Conservation (phyloP, 2,113 vertebrate genomes). For the Sylvia atricapilla region DNA sequence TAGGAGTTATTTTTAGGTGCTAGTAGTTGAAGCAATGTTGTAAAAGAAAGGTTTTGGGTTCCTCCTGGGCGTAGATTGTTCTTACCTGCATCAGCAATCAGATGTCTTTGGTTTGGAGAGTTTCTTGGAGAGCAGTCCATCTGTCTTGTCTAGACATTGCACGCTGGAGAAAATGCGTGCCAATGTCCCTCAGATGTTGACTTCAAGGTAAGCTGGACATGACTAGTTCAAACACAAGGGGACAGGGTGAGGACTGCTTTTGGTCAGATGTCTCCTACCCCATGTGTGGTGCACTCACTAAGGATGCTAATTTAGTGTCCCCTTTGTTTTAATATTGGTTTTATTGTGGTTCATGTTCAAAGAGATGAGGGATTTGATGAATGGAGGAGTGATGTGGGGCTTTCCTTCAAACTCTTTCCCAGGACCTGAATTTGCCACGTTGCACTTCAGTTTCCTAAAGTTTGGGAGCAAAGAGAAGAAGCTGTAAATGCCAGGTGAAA, state of each 20-base stretch:
- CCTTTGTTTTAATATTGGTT: background rate
- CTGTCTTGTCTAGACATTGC: background rate
- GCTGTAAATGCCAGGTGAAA: background rate
- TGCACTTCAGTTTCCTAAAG: background rate
- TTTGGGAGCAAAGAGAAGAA: background rate
- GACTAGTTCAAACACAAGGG: background rate
- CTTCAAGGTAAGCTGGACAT: background rate
- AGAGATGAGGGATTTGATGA: background rate
- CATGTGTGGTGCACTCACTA: background rate
- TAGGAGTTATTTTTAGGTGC: background rate
- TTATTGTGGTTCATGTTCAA: background rate
- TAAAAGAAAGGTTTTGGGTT: background rate
- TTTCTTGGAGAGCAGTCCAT: background rate
- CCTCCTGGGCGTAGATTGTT: background rate
- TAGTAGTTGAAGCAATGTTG: background rate
- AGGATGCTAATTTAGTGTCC: background rate
- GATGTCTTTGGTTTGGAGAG: background rate
- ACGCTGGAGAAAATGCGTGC: background rate
- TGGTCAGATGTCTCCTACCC: background rate
- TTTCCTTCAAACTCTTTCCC: background rate
- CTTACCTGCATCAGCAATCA: background rate
- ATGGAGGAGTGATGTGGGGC: rapidly evolving
- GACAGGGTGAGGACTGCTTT: background rate
- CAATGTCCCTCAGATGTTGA: background rate
- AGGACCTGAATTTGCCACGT: rapidly evolving